Percentiles rank a stretch among this genome's conserved stretches.
Conservation (phyloP, 2,113 vertebrate species). For the Benthochromis sp. region DNA sequence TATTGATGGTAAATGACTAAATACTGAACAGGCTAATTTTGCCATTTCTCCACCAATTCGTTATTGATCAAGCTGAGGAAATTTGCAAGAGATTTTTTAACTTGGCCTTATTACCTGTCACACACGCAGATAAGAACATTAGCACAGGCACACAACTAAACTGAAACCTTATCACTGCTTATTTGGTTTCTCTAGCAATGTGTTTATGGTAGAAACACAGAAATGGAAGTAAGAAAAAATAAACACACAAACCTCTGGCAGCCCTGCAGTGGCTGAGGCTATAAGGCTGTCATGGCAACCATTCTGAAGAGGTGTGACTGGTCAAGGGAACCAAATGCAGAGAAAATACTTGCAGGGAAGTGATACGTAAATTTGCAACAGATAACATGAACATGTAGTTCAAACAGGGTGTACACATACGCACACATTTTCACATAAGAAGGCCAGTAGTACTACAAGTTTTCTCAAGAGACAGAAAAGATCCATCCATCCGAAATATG, state of each 20-base stretch:
- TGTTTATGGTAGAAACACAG: slow-evolving; percentile 5
- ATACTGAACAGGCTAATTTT: background rate
- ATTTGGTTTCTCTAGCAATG: background rate
- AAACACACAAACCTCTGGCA: slow-evolving; percentile 1
- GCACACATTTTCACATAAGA: background rate
- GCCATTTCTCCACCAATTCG: background rate
- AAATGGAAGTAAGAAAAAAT: background rate
- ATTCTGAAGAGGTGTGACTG: slow-evolving; percentile 49
- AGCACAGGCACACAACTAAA: background rate
- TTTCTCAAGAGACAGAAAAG: background rate
- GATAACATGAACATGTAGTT: background rate
- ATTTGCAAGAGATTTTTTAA: background rate
- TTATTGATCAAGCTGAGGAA: background rate
- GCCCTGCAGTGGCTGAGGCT: slow-evolving; percentile 21
- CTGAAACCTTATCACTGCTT: slow-evolving; percentile 4
- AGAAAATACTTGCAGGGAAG: slow-evolving; percentile 26
- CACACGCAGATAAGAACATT: background rate
- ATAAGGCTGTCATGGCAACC: slow-evolving; percentile 64
- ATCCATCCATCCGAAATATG: background rate
- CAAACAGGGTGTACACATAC: background rate
- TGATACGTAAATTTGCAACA: slow-evolving; percentile 27
- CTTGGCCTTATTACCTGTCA: background rate
- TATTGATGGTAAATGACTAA: slow-evolving; percentile 6
- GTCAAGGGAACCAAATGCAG: slow-evolving; percentile 35
- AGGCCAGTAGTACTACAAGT: background rate